Conservation (phyloP, 2,113 vertebrate genomes). For the Protobothrops flavoviridis region DNA sequence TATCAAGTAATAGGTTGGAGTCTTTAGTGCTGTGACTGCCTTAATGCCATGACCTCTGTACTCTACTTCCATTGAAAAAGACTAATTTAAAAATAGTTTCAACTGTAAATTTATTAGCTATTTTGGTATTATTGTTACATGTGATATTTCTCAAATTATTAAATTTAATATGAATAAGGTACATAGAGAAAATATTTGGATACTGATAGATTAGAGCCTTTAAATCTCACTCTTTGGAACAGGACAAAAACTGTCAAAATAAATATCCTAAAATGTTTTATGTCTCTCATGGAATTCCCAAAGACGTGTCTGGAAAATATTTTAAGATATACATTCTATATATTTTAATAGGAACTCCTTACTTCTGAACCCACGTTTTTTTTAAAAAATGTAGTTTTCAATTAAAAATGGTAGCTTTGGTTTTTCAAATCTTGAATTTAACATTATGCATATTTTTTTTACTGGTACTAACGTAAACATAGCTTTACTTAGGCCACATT, state of each 20-base stretch:
- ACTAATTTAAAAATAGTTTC: not conserved
- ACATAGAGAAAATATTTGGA: not conserved
- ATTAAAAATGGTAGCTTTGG: not conserved
- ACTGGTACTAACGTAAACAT: not conserved
- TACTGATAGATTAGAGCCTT: not conserved
- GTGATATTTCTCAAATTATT: not conserved
- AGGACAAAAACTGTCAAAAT: not conserved
- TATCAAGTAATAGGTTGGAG: not conserved
- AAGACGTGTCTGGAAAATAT: not conserved
- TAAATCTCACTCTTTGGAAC: not conserved
- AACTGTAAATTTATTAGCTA: not conserved
- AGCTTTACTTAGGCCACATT: not conserved
- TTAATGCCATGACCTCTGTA: not conserved
- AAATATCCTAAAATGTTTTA: not conserved
- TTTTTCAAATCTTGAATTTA: not conserved
- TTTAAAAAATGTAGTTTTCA: not conserved
- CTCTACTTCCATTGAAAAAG: not conserved
- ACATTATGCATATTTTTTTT: not conserved
- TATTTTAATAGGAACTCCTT: not conserved
- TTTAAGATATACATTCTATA: not conserved
- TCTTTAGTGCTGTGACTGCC: not conserved
- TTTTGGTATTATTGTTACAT: not conserved
- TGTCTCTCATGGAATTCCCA: not conserved
- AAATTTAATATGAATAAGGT: not conserved
- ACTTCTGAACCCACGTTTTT: not conserved